A percentile compares a stretch with the other conserved stretches of the same genome.
Evolutionary conservation across 2,797 vertebrate species (phyloP).

Genomic region (Manis pentadactyla): DNA sequence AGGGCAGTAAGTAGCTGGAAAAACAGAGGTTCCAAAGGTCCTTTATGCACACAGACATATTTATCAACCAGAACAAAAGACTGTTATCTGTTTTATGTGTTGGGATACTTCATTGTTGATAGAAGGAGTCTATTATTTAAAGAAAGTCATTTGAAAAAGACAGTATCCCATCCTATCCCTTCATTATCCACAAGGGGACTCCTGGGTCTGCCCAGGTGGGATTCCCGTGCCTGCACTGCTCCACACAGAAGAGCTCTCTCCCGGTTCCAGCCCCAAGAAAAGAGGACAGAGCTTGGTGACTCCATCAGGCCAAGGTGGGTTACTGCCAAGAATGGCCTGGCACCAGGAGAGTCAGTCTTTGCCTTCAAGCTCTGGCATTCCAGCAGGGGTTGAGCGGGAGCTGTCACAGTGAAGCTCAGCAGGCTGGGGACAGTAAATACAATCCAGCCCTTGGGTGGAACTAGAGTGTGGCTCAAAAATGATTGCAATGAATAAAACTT

Average conservation of each 20-base stretch:
- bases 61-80: background rate
- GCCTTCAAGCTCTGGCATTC: conserved; percentile 63
- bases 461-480: conserved; percentile 45
- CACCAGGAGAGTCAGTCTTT: conserved; percentile 40
- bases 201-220: background rate
- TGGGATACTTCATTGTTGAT: background rate
- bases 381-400: background rate
- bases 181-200: background rate
- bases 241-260: background rate
- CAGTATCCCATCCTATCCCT: background rate
- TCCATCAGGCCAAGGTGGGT: conserved; percentile 50
- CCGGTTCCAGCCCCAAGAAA: background rate
- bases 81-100: background rate
- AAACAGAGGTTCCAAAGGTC: background rate
- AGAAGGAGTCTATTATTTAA: background rate
- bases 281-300: conserved; percentile 19
- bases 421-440: conserved; percentile 24
- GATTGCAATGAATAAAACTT: conserved; percentile 17
- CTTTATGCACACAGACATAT: background rate
- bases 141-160: conserved; percentile 8
- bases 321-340: conserved; percentile 71
- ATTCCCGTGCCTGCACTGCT: background rate
- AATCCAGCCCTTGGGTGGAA: conserved; percentile 39
- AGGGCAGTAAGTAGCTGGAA: background rate
- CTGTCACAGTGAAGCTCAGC: conserved; percentile 21